Base-by-base conservation (phyloP, 2,113 vertebrate genomes). In the Gulo gulo region DNA sequence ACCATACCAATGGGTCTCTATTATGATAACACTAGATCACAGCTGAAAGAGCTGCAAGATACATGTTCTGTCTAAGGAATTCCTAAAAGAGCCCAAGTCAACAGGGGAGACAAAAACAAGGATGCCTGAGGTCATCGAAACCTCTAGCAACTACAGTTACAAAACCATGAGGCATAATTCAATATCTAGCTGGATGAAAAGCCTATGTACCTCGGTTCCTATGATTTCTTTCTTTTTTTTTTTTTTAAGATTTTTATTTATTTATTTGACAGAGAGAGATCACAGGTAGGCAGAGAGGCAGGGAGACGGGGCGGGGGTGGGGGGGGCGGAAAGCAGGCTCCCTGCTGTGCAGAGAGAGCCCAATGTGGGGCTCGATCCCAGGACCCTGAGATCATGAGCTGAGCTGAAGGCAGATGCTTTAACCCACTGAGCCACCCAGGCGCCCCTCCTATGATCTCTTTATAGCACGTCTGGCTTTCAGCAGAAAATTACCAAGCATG, bases 101-200 rank as follows among this genome's bases (percentile, higher is more conserved):
- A 47, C 8, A 39, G 21, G 2, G 12, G 39, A 14, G 76, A 71
- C 21, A 47, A 84, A 90, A 57, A 24, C 21, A 78, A 55, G 50
- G 57, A 85, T 16, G 3, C 59, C 61, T 31, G 34, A 55, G 31
- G 55, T 52, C 20, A 55, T 6, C 20, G 2, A 91, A 65, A 47
- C 16, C 36, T 57, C 47, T 34, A 31, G 69, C 50, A 42, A 15
- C 31, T 88, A 4, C 8, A 67, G 50, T 31, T 26, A 57, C 29
- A 67, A 57, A 55, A n/a, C 47, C 4, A n/a, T 52, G 31, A 50
- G 13, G 39, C 20, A 45, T 36, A 78, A 18, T 8, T 65, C 29
- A 65, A 4, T 39, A 87, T 94, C 80, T 36, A 57, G n/a, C n/a
- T 80, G 89, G 85, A 63, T 65, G 47, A 85, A 83, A 55, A 73